Conservation (phyloP, 1,140 invertebrate species). For the Drosophila suzukii region DNA sequence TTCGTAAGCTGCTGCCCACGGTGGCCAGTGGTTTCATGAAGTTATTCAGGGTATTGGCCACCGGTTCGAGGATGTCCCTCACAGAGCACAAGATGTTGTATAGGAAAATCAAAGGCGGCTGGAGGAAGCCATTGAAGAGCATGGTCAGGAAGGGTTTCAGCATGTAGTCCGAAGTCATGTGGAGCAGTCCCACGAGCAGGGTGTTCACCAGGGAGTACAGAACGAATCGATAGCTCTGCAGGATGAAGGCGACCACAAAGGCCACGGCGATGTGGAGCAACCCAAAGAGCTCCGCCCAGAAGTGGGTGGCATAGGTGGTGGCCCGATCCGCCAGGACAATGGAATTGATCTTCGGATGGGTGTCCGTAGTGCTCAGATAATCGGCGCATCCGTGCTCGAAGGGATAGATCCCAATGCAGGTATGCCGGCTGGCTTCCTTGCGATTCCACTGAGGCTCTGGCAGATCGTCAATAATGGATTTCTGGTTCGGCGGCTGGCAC, state of each 20-base stretch:
- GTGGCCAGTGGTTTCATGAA: conserved; percentile 73
- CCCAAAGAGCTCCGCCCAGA: conserved; percentile 89
- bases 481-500: conserved; percentile 44
- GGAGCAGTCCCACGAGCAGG: conserved; percentile 86
- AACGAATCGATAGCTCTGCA: conserved; percentile 86
- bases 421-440: conserved; percentile 58
- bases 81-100: conserved; percentile 87
- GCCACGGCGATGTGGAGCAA: conserved; percentile 87
- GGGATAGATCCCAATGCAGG: conserved; percentile 87
- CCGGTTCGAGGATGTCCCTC: conserved; percentile 87
- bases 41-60: conserved; percentile 83
- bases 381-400: conserved; percentile 88
- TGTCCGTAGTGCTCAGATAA: conserved; percentile 87
- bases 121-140: conserved; percentile 87
- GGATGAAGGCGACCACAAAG: conserved; percentile 87
- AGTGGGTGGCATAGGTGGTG: conserved; percentile 86
- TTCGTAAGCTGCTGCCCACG: conserved; percentile 54
- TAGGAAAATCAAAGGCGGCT: conserved; percentile 87
- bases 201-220: conserved; percentile 87
- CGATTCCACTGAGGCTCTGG: conserved; percentile 68
- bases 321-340: conserved; percentile 87
- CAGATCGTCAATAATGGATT: conserved; percentile 61
- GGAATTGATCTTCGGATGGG: conserved; percentile 86
- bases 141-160: conserved; percentile 88
- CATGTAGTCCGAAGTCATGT: conserved; percentile 88